Conservation (phyloP, 2,888 invertebrate genomes). For the Drosophila birchii region DNA sequence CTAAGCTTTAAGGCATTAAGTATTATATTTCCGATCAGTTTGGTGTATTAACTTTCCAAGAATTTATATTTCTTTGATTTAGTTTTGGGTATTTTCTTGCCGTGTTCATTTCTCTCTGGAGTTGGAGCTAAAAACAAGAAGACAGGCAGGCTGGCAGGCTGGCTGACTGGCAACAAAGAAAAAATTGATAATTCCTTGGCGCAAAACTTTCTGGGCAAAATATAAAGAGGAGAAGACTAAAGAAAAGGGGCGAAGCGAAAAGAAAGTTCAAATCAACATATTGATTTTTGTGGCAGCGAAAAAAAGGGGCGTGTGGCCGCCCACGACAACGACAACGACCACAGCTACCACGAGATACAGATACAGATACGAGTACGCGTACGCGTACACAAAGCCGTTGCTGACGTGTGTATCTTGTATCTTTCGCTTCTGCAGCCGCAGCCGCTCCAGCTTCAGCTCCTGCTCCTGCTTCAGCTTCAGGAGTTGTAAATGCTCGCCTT, state of each 20-base stretch:
- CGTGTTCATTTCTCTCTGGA: conserved; percentile 43
- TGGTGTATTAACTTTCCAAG: background rate
- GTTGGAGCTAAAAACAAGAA: conserved; percentile 54
- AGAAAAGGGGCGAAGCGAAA: conserved; percentile 28
- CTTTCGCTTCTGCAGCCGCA: conserved; percentile 43
- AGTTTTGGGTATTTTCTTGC: background rate
- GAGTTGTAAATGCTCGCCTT: conserved; percentile 32
- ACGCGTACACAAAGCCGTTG: conserved; percentile 49
- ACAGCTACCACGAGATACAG: conserved; percentile 56
- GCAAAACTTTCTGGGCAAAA: conserved; percentile 38
- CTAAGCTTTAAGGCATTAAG: background rate
- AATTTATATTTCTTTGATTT: too few species aligned
- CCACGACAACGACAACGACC: conserved; percentile 59
- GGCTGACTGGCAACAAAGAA: conserved; percentile 13
- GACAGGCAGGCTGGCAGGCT: conserved; percentile 13
- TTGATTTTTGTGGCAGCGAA: conserved; percentile 67
- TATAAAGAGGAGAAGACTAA: conserved; percentile 23
- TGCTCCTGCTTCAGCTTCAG: conserved; percentile 17
- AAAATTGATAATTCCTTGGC: conserved; percentile 45
- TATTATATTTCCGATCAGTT: background rate
- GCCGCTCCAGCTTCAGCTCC: conserved; percentile 30
- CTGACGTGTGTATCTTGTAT: conserved; percentile 79
- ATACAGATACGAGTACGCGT: conserved; percentile 48
- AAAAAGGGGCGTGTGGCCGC: conserved; percentile 48
- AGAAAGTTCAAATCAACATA: conserved; percentile 73